These are phyloP conservation scores for Lepidocyrtoides sp. DNA, from an alignment of 2,888 invertebrate species.

Conservation along the genomic window DNA sequence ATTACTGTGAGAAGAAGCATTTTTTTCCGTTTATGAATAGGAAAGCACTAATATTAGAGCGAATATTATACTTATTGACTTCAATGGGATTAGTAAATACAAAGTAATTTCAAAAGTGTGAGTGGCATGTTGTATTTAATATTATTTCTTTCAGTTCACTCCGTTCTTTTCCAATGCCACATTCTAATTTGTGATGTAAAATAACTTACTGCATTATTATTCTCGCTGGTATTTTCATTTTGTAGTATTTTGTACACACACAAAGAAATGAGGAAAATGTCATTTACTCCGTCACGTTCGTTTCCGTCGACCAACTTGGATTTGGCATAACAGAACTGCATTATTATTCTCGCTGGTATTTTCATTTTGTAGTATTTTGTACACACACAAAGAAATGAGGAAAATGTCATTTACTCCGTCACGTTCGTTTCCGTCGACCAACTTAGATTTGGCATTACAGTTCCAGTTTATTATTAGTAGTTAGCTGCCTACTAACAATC, in stretches of 20 bases:
- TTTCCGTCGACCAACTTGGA: neutral
- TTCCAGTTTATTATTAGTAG: constrained; percentile 73
- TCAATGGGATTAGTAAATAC: neutral
- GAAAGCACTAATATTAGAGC: no score
- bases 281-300: constrained; percentile 74
- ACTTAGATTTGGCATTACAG: constrained; percentile 48
- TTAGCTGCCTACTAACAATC: neutral
- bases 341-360: neutral
- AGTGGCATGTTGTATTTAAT: constrained; percentile 51
- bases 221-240: neutral
- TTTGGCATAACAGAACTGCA: constrained; percentile 43
- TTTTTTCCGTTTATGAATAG: neutral
- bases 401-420: constrained; percentile 76
- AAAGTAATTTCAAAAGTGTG: constrained; percentile 48
- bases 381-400: constrained; percentile 1
- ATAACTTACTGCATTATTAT: constrained; percentile 1
- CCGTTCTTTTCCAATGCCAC: neutral
- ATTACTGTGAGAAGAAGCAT: constrained; percentile 16
- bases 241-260: neutral
- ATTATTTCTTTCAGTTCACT: neutral
- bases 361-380: neutral
- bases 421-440: constrained; percentile 46
- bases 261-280: constrained; percentile 57
- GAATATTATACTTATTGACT: neutral
- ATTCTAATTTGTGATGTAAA: constrained; percentile 39